Conservation (phyloP, 1,140 invertebrate genomes). For the Eriosoma lanigerum region DNA sequence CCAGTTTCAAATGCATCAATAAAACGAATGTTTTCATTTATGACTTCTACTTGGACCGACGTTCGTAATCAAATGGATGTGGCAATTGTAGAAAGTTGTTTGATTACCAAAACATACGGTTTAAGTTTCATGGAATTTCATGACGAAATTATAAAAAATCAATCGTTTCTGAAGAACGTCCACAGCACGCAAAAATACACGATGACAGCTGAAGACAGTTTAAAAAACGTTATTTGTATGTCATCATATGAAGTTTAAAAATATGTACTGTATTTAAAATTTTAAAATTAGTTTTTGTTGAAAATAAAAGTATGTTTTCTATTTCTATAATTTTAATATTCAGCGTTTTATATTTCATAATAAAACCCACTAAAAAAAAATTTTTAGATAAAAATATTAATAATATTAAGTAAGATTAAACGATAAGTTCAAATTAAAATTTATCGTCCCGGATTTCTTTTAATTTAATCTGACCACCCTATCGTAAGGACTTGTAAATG, state of each 20-base stretch:
- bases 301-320: conserved; percentile 1
- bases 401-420: no score
- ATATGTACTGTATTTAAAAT: background rate
- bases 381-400: no score
- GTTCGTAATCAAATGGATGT: background rate
- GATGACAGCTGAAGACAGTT: no score
- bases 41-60: conserved; percentile 17
- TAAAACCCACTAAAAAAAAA: background rate
- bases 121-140: no score
- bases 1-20: background rate
- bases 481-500: no score
- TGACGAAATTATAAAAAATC: no score
- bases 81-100: background rate
- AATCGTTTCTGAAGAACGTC: no score
- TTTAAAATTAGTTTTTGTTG: conserved; percentile 12
- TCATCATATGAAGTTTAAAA: background rate
- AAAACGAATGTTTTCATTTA: background rate
- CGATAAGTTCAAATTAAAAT: no score
- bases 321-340: conserved; percentile 5
- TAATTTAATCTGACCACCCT: no score
- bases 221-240: background rate
- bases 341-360: background rate
- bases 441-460: no score
- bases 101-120: no score
- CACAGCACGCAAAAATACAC: no score